Percentiles rank a stretch among this genome's conserved stretches.
Conservation (phyloP, 1,140 invertebrate species). For the Eupristina koningsbergeri region DNA sequence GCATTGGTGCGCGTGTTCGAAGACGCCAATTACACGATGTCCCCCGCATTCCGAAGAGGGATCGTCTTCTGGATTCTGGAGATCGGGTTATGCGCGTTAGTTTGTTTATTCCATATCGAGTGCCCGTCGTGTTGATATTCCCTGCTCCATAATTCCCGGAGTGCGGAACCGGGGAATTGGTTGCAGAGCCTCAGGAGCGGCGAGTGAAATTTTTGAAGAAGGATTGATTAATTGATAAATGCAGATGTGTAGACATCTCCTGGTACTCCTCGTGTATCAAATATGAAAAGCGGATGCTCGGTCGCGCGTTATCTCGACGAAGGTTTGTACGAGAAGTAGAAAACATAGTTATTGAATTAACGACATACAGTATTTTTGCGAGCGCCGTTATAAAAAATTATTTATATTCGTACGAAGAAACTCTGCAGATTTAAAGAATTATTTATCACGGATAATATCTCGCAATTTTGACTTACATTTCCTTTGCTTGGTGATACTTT, state of each 20-base stretch:
- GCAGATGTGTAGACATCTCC: too few relatives aligned
- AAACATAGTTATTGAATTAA: not conserved
- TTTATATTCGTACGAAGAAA: not conserved
- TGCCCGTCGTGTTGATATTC: not conserved
- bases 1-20: not conserved
- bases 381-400: not conserved
- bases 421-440: not conserved
- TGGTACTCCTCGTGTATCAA: not conserved
- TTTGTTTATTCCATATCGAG: conserved; percentile 1
- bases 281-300: not conserved
- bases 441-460: not conserved
- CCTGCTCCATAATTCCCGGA: not conserved
- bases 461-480: not conserved
- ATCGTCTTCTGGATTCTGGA: not conserved
- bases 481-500: not conserved
- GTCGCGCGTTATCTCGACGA: not conserved
- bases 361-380: not conserved
- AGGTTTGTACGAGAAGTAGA: not conserved
- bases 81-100: not conserved
- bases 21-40: conserved; percentile 37
- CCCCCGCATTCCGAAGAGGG: not conserved
- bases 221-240: not conserved
- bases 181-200: not conserved
- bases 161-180: not conserved
- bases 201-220: not conserved